phyloP scores from a whole-genome alignment of 2,113 vertebrate genomes.

The Dissostichus mawsoni region DNA sequence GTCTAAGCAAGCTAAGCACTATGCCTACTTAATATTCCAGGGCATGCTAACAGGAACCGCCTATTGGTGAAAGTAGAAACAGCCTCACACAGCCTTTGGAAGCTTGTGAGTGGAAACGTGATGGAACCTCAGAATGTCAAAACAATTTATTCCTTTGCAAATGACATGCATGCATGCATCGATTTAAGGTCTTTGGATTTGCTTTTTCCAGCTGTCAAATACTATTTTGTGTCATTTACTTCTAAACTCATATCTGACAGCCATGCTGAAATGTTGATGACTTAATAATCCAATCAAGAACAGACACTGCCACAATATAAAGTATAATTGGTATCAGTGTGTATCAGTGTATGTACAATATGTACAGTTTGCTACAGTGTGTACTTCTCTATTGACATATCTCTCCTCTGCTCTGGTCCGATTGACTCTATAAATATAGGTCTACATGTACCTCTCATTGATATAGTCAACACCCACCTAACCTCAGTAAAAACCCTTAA shows the following conservation, averaged over 20 bases:
- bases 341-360: neutral
- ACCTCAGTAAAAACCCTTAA: slow-evolving; percentile 31
- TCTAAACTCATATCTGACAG: slow-evolving; percentile 14
- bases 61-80: slow-evolving; percentile 36
- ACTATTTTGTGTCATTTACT: slow-evolving; percentile 58
- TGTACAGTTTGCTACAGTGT: neutral
- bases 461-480: slow-evolving; percentile 14
- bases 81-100: slow-evolving; percentile 45
- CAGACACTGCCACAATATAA: slow-evolving; percentile 14
- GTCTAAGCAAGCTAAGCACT: slow-evolving; percentile 66
- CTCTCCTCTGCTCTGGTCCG: neutral
- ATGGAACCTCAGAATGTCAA: slow-evolving; percentile 32
- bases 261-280: slow-evolving; percentile 7
- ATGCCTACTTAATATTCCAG: slow-evolving; percentile 72
- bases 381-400: neutral
- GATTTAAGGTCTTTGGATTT: slow-evolving; percentile 35
- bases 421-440: slow-evolving; percentile 2
- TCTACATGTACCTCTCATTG: slow-evolving; percentile 7
- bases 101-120: slow-evolving; percentile 44
- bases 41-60: slow-evolving; percentile 38
- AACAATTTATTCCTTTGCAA: slow-evolving; percentile 55
- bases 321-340: too few species aligned
- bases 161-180: slow-evolving; percentile 20
- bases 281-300: slow-evolving; percentile 40
- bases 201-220: slow-evolving; percentile 39